These are phyloP conservation scores for Chroicocephalus ridibundus DNA, from an alignment of 2,113 vertebrate species.

Conservation along the genomic window DNA sequence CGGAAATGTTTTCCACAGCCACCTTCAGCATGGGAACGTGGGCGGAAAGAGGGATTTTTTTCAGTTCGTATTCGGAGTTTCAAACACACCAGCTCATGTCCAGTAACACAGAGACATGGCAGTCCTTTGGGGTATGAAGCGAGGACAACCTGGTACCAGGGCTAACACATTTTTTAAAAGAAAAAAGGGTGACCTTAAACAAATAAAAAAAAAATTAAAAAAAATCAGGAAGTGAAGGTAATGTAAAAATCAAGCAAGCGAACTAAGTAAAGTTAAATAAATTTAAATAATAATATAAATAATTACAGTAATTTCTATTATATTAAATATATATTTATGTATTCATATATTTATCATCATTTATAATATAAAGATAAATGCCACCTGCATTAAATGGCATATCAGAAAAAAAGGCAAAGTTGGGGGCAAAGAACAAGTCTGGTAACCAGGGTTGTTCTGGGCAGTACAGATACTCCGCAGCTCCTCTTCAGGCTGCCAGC, in stretches of 20 bases:
- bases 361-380: neutral
- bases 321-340: neutral
- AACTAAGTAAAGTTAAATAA: neutral
- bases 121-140: neutral
- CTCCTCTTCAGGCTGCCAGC: neutral
- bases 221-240: neutral
- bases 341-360: neutral
- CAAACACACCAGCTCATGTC: constrained; percentile 22
- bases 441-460: neutral
- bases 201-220: neutral
- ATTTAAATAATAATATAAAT: neutral
- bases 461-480: neutral
- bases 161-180: neutral
- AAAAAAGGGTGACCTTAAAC: neutral
- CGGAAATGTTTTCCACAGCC: neutral
- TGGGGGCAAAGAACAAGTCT: neutral
- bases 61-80: constrained; percentile 1
- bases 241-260: neutral
- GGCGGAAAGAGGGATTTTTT: neutral
- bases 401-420: neutral
- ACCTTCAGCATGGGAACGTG: neutral
- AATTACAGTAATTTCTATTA: neutral
- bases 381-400: neutral
- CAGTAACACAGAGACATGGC: constrained; percentile 30
- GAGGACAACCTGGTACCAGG: neutral